A percentile compares a stretch with the other conserved stretches of the same genome.
These are phyloP conservation scores for Gymnodraco acuticeps DNA, from an alignment of 2,797 vertebrate genomes.

Conservation along the genomic window DNA sequence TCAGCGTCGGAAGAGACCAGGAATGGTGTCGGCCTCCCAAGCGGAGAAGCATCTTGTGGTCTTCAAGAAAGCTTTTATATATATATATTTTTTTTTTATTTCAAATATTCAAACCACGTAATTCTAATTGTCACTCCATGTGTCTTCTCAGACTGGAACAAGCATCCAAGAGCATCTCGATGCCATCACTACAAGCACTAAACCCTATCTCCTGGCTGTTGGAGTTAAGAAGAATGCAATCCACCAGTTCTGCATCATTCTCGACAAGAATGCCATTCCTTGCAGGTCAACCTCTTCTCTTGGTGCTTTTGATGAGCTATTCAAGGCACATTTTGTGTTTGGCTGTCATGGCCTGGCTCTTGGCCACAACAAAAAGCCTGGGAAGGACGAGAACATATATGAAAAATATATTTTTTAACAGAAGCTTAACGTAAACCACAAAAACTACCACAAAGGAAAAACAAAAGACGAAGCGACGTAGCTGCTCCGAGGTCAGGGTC, in stretches of 20 bases:
- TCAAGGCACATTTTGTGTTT: slow-evolving; percentile 60
- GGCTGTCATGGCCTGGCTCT: neutral
- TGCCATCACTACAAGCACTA: slow-evolving; percentile 29
- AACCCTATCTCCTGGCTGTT: slow-evolving; percentile 54
- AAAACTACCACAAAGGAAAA: too few relatives aligned
- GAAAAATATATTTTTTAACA: too few relatives aligned
- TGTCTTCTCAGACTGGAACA: slow-evolving; percentile 51
- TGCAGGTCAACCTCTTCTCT: slow-evolving; percentile 47
- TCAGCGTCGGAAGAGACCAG: too few relatives aligned
- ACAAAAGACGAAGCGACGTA: too few relatives aligned
- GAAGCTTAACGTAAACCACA: too few relatives aligned
- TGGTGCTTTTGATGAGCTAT: slow-evolving; percentile 51
- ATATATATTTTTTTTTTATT: too few relatives aligned
- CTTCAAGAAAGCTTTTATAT: too few relatives aligned
- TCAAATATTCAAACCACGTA: neutral
- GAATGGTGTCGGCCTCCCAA: too few relatives aligned
- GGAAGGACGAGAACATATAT: too few relatives aligned
- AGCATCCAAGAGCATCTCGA: slow-evolving; percentile 50
- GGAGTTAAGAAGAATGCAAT: slow-evolving; percentile 25
- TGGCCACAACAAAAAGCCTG: too few relatives aligned
- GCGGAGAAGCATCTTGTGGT: too few relatives aligned
- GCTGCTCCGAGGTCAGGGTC: too few relatives aligned
- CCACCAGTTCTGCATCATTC: slow-evolving; percentile 45
- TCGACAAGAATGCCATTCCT: slow-evolving; percentile 38
- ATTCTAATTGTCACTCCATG: neutral